Evolutionary conservation across 2,797 vertebrate species (phyloP), one percentile per base, ranked within the genome.

Genomic region (Tinamus major): DNA sequence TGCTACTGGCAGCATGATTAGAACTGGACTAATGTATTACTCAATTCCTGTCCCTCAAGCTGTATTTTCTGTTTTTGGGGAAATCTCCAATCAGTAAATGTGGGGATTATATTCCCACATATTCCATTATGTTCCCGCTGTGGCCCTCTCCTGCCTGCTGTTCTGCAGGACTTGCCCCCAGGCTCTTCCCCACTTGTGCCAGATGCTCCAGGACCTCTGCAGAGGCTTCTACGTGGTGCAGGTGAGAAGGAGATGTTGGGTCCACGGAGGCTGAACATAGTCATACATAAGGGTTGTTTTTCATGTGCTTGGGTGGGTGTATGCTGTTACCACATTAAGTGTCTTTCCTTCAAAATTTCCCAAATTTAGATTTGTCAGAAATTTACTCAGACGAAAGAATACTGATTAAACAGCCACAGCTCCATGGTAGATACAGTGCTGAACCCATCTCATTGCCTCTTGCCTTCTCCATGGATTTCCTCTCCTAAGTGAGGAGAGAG

Each of bases 251-350:
- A 58, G 41, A n/a, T 80, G 41, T 18, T 67, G 29, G 24, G 51
- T 48, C 26, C 72, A 1, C 0, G 71, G 37, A 41, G 41, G 49
- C 71, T n/a, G 10, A 76, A 48, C 1, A 19, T 29, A 35, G 46
- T 27, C 37, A 33, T 51, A 42, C 1, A 3, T 48, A 58, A 33
- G 14, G 12, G 31, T 41, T 39, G 21, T 70, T 75, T 79, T 44
- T 61, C 29, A 56, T 42, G 49, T 0, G 1, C 18, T 0, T 1
- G 8, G 29, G 29, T 46, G 51, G 8, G 26, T 58, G 15, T 56
- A 49, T 51, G 77, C 58, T 83, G 46, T 59, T 49, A 69, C 27
- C 33, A 12, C 49, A 21, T 86, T 46, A 41, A 26, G 76, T 82
- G 39, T 39, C 24, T 58, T 68, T 82, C 37, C 20, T 71, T 56